These are phyloP conservation scores for Centropyge bicolor DNA, from an alignment of 2,797 vertebrate species.

Conservation along the genomic window DNA sequence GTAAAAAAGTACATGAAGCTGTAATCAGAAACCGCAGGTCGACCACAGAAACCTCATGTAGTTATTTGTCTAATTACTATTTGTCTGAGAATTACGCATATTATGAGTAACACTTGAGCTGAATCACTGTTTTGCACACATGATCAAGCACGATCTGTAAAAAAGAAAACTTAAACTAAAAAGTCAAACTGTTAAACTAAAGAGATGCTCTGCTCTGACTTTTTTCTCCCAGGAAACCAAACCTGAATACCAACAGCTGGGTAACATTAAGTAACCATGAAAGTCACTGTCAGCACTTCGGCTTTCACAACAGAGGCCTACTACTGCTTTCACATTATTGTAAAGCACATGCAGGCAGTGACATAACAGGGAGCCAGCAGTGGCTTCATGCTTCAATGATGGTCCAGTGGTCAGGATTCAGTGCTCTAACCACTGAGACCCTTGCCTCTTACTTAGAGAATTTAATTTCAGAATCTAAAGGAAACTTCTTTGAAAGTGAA, in stretches of 20 bases:
- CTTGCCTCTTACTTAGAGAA: not conserved
- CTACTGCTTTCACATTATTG: not conserved
- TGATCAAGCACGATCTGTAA: not conserved
- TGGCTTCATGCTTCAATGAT: not conserved
- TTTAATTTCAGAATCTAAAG: not conserved
- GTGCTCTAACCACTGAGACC: no score
- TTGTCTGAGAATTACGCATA: not conserved
- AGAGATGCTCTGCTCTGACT: no score
- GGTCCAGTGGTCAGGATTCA: no score
- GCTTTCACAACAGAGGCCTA: not conserved
- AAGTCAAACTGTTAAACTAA: no score
- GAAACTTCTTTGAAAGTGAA: rapidly evolving
- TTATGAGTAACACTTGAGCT: not conserved
- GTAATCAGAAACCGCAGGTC: not conserved
- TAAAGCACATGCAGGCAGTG: not conserved
- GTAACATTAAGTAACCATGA: no score
- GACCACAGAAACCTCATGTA: not conserved
- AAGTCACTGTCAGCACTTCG: not conserved
- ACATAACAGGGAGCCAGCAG: no score
- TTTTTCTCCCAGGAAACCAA: not conserved
- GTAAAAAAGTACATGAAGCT: not conserved
- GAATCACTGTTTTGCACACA: no score
- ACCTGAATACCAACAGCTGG: not conserved
- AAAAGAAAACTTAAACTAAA: no score
- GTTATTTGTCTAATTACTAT: not conserved